phyloP scores from a whole-genome alignment of 2,888 invertebrate genomes.

The Crepidodera aurea region DNA sequence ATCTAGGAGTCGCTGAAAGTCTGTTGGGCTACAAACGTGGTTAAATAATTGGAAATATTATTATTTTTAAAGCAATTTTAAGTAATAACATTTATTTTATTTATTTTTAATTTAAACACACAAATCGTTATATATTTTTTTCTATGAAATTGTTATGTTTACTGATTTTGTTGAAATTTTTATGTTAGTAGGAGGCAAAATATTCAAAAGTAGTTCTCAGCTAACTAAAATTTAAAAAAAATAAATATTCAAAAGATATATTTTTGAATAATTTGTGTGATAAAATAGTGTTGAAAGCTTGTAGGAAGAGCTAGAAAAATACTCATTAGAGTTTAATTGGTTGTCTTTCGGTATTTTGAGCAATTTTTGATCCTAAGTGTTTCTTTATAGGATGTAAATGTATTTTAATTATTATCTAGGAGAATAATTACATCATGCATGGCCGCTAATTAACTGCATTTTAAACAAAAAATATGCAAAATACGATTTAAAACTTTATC shows the following conservation, averaged over 20 bases:
- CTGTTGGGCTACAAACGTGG: constrained; percentile 64
- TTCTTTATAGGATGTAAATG: no score
- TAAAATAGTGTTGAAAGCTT: no score
- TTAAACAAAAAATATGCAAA: no score
- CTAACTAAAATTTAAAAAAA: not conserved
- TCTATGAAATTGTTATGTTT: constrained; percentile 1
- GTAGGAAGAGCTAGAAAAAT: no score
- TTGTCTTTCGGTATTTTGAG: no score
- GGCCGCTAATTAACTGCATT: no score
- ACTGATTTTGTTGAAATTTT: not conserved
- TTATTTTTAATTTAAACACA: constrained; percentile 22
- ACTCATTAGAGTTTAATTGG: no score
- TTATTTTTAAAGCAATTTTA: constrained; percentile 34
- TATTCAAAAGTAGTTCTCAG: not conserved
- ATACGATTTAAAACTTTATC: no score
- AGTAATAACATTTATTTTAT: constrained; percentile 30
- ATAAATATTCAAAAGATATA: not conserved
- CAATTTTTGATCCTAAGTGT: no score
- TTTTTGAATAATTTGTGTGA: not conserved
- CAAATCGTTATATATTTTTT: constrained; percentile 2
- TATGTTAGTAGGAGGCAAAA: not conserved
- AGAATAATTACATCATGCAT: no score
- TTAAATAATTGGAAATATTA: constrained; percentile 21
- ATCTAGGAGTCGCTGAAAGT: constrained; percentile 91
- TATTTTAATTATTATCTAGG: no score